Percentiles rank a stretch among this genome's conserved stretches.
Conservation (phyloP, 1,140 invertebrate species). For the Drosophila miranda region DNA sequence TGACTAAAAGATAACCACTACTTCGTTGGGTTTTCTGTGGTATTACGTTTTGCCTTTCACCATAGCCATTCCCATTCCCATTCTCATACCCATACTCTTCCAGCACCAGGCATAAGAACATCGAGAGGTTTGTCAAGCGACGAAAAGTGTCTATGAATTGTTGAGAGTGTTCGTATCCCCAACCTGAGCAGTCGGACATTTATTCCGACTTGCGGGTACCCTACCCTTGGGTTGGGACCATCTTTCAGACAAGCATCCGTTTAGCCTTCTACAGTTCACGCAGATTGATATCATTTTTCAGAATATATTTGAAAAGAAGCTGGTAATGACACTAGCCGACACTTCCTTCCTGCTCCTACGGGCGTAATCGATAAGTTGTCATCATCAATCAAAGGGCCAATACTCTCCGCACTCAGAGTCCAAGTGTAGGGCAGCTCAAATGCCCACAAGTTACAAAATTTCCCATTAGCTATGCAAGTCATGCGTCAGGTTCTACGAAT, state of each 20-base stretch:
- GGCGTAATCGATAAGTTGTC: constrained; percentile 42
- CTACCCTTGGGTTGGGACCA: neutral
- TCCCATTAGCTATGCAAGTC: constrained; percentile 75
- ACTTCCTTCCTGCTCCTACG: constrained; percentile 28
- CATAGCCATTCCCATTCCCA: too few species aligned
- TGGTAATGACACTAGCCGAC: constrained; percentile 32
- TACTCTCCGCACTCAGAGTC: constrained; percentile 1
- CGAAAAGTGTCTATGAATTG: constrained; percentile 65
- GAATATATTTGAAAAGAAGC: constrained; percentile 18
- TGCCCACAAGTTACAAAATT: constrained; percentile 64
- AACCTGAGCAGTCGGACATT: constrained; percentile 15
- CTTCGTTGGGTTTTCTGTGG: too few species aligned
- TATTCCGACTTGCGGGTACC: constrained; percentile 3
- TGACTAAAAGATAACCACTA: too few species aligned
- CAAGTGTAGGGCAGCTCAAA: constrained; percentile 36
- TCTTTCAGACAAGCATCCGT: neutral
- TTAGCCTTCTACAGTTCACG: neutral
- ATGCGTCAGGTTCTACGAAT: constrained; percentile 75
- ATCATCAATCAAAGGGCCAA: constrained; percentile 39
- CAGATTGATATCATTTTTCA: constrained; percentile 15
- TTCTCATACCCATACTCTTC: neutral
- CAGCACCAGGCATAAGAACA: constrained; percentile 4
- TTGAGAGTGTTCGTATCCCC: constrained; percentile 72
- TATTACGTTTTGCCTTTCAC: too few species aligned
- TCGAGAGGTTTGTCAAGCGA: constrained; percentile 53